Conservation (phyloP, 2,113 vertebrate genomes). For the Coptodon bakossiorum region DNA sequence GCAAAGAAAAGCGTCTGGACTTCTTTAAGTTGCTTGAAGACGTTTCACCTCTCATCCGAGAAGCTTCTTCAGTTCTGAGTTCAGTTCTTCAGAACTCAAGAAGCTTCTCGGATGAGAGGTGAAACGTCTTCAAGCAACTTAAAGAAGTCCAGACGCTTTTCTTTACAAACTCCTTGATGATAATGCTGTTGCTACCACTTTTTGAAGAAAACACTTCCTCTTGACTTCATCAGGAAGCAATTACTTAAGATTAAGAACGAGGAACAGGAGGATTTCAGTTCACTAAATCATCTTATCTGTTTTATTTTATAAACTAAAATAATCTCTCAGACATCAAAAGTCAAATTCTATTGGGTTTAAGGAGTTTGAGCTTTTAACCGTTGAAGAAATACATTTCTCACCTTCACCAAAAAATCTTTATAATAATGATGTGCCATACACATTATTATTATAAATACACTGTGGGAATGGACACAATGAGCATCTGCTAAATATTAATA, state of each 20-base stretch:
- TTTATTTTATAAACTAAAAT: neutral
- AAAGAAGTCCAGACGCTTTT: no score
- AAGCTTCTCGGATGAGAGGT: no score
- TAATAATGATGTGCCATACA: neutral
- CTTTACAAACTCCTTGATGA: neutral
- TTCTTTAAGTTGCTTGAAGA: no score
- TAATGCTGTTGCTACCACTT: neutral
- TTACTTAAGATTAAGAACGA: neutral
- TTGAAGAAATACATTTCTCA: neutral
- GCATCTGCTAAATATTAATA: neutral
- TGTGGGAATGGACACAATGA: neutral
- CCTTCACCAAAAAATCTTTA: neutral
- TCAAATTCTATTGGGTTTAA: neutral
- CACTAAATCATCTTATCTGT: neutral
- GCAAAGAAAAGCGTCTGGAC: no score
- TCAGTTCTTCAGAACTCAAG: no score
- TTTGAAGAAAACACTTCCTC: neutral
- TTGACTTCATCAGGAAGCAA: neutral
- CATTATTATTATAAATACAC: neutral
- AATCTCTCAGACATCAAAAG: neutral
- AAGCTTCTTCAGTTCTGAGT: no score
- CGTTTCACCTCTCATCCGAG: no score
- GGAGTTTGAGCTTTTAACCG: neutral
- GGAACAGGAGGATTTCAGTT: neutral
- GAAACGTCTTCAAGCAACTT: no score